A percentile compares a stretch with the other conserved stretches of the same genome.
These are phyloP conservation scores for Peromyscus eremicus DNA, from an alignment of 2,797 vertebrate genomes.

Conservation along the genomic window DNA sequence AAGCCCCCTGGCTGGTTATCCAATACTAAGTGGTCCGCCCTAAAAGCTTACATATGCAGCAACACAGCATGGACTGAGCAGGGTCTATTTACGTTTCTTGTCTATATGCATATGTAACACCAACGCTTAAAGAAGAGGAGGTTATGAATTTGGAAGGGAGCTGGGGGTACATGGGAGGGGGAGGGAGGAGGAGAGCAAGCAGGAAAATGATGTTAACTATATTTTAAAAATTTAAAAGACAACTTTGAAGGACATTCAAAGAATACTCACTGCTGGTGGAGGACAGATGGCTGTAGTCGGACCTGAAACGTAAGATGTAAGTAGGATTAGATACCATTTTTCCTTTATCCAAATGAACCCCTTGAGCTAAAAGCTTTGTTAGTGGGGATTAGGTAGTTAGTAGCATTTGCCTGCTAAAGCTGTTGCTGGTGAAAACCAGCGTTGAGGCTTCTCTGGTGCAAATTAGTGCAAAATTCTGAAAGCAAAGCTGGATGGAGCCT, in stretches of 20 bases:
- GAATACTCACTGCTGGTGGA: conserved; percentile 96
- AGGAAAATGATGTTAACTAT: background rate
- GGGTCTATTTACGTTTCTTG: background rate
- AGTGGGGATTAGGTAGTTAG: background rate
- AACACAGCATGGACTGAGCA: too few species aligned
- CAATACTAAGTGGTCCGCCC: background rate
- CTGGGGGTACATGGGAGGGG: background rate
- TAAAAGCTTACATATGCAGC: background rate
- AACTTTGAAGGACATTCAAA: conserved; percentile 42
- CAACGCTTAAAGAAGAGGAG: background rate
- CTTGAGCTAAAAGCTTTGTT: background rate
- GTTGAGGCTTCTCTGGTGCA: background rate
- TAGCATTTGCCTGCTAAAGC: background rate
- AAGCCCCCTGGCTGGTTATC: background rate
- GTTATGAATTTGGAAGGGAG: background rate
- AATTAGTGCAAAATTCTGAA: conserved; percentile 24
- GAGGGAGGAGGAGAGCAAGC: background rate
- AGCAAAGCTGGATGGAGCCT: conserved; percentile 27
- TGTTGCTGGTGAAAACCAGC: background rate
- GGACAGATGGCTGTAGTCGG: conserved; percentile 96
- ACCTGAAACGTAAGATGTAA: conserved; percentile 92
- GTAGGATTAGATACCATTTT: conserved; percentile 5
- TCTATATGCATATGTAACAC: background rate
- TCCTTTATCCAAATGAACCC: conserved; percentile 33
- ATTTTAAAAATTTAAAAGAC: background rate